A percentile compares a stretch with the other conserved stretches of the same genome.
phyloP scores from a whole-genome alignment of 2,797 vertebrate species.

The Scolopax rusticola region DNA sequence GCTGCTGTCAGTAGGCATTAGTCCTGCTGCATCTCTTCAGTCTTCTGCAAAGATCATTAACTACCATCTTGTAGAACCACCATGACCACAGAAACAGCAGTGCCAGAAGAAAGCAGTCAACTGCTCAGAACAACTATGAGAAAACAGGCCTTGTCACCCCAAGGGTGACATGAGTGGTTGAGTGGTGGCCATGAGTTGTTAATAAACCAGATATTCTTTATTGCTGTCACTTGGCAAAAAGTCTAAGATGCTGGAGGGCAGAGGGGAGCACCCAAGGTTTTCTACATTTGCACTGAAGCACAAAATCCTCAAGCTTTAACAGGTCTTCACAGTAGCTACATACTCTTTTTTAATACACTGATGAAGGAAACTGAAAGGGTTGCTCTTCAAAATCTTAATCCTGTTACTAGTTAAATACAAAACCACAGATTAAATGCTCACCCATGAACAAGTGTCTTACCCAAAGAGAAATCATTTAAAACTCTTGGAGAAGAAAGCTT shows the following conservation, averaged over 20 bases:
- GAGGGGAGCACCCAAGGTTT: not conserved
- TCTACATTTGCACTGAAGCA: not conserved
- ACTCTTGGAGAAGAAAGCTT: not conserved
- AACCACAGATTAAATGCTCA: not conserved
- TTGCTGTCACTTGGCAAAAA: no score
- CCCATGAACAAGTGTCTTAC: not conserved
- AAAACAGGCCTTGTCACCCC: not conserved
- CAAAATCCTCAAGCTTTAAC: not conserved
- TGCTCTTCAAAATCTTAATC: not conserved
- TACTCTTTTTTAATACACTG: not conserved
- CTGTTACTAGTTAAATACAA: not conserved
- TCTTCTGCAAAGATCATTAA: not conserved
- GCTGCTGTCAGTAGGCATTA: not conserved
- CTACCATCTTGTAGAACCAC: not conserved
- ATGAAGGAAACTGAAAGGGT: not conserved
- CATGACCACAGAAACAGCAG: rapidly evolving
- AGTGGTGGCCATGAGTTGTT: not conserved
- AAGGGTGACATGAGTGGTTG: no score
- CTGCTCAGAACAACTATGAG: not conserved
- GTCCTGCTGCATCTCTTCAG: not conserved
- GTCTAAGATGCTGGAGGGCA: not conserved
- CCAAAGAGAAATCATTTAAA: not conserved
- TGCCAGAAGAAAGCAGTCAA: not conserved
- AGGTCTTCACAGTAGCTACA: not conserved
- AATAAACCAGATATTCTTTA: not conserved